phyloP scores from a whole-genome alignment of 2,113 vertebrate species.

The Centropus unirufus region DNA sequence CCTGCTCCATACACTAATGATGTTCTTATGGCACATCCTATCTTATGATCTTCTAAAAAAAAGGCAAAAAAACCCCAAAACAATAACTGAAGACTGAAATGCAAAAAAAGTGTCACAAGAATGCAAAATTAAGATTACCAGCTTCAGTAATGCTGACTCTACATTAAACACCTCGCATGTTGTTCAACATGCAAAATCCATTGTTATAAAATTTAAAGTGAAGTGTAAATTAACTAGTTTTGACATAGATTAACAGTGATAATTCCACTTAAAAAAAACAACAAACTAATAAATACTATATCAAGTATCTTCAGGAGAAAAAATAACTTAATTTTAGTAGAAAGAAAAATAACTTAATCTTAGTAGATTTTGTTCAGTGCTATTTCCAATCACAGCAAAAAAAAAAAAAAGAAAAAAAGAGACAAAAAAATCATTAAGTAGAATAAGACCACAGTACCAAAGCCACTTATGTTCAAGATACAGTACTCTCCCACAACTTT shows the following conservation, averaged over 20 bases:
- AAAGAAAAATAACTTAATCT: slow-evolving; percentile 74
- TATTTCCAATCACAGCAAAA: slow-evolving; percentile 70
- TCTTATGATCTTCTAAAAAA: slow-evolving; percentile 4
- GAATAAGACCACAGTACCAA: slow-evolving; percentile 75
- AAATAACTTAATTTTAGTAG: slow-evolving; percentile 76
- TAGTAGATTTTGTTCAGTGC: slow-evolving; percentile 72
- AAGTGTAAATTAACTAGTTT: slow-evolving; percentile 67
- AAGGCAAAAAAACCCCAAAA: neutral
- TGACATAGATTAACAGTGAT: slow-evolving; percentile 72
- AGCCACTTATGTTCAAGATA: slow-evolving; percentile 68
- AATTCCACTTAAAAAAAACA: slow-evolving; percentile 65
- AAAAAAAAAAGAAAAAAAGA: neutral
- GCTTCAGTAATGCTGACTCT: slow-evolving; percentile 53
- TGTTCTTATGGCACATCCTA: slow-evolving; percentile 66
- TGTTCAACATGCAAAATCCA: slow-evolving; percentile 58
- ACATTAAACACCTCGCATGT: slow-evolving; percentile 53
- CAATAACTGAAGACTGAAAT: slow-evolving; percentile 55
- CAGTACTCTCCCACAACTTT: slow-evolving; percentile 65
- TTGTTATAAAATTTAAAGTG: slow-evolving; percentile 54
- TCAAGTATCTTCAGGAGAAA: slow-evolving; percentile 79
- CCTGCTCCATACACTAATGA: slow-evolving; percentile 20
- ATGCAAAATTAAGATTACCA: slow-evolving; percentile 57
- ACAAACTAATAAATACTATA: slow-evolving; percentile 74
- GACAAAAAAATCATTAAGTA: slow-evolving; percentile 53
- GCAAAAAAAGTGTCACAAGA: slow-evolving; percentile 48